These are phyloP conservation scores for Istiophorus platypterus DNA, from an alignment of 2,113 vertebrate genomes.

Conservation along the genomic window DNA sequence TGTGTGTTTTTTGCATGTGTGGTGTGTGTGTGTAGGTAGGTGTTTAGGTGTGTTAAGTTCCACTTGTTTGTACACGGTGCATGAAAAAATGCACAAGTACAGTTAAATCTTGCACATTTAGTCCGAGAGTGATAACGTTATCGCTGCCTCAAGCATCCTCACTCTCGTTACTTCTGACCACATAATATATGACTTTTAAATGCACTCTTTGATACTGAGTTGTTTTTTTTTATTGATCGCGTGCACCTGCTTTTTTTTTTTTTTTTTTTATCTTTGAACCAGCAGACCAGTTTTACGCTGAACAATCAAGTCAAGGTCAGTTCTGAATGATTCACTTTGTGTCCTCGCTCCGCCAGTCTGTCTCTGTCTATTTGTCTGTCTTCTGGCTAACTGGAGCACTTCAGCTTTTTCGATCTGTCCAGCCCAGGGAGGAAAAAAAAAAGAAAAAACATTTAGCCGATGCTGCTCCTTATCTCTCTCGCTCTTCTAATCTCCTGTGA, in stretches of 20 bases:
- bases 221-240: constrained; percentile 72
- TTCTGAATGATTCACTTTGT: constrained; percentile 73
- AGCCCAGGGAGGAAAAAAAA: constrained; percentile 39
- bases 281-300: constrained; percentile 65
- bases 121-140: not conserved
- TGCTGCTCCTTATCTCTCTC: constrained; percentile 82
- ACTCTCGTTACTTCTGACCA: not conserved
- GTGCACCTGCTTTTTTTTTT: constrained; percentile 55
- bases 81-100: constrained; percentile 8
- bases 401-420: constrained; percentile 77
- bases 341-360: constrained; percentile 60
- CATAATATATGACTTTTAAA: constrained; percentile 40
- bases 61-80: not conserved
- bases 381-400: constrained; percentile 74
- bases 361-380: constrained; percentile 73
- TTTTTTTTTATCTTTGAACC: constrained; percentile 67
- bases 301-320: constrained; percentile 82
- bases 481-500: constrained; percentile 84
- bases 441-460: constrained; percentile 77
- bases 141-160: not conserved
- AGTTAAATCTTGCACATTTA: constrained; percentile 6
- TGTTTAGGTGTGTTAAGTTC: not conserved
- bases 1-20: too few relatives aligned
- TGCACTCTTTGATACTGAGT: constrained; percentile 52
- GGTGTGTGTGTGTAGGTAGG: not conserved